Base-by-base conservation (phyloP, 2,113 vertebrate genomes). In the Mugil cephalus region DNA sequence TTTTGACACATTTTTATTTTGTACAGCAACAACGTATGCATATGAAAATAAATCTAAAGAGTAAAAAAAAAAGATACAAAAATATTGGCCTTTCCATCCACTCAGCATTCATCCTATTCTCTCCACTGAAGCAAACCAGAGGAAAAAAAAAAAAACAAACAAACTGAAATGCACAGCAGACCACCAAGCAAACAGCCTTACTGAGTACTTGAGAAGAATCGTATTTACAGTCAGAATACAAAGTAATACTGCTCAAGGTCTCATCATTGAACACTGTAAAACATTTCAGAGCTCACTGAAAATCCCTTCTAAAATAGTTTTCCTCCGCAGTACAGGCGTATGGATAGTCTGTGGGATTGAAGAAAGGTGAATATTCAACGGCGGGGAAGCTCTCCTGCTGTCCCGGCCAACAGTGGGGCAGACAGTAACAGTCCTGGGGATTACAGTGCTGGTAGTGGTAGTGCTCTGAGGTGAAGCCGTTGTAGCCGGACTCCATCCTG, bases 251-350 rank as follows among this genome's bases (percentile, higher is more conserved):
- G 56, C 42, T 4, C 21, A 14, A 1, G 21, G 36, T 58, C 82
- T 18, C 58, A 88, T 92, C 95, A 98, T 93, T 95, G 93, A 1
- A 80, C 56, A 34, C 89, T 87, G 72, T 96, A 97, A 87, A 95
- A 97, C 80, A 91, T 80, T 36, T 97, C 95, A 2, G 94, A 93
- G 87, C 64, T 76, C 62, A 78, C 78, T 5, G 71, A 88, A 52
- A 73, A 62, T 97, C 96, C 78, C 93, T 94, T 65, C 85, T 94
- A 46, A 91, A 96, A 82, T 93, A 94, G 64, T 90, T 93, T 0
- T 95, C 93, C 0, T 95, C 54, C 10, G 72, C 52, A 0, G 94
- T 68, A 0, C 92, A 87, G 4, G 90, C 24, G 24, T 94, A 91
- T 5, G 63, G 1, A 80, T 84, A 97, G 92, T 97, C 96, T 55